Evolutionary conservation across 2,113 vertebrate species (phyloP), one percentile per base, ranked within the genome.

Genomic region (Cynocephalus volans): DNA sequence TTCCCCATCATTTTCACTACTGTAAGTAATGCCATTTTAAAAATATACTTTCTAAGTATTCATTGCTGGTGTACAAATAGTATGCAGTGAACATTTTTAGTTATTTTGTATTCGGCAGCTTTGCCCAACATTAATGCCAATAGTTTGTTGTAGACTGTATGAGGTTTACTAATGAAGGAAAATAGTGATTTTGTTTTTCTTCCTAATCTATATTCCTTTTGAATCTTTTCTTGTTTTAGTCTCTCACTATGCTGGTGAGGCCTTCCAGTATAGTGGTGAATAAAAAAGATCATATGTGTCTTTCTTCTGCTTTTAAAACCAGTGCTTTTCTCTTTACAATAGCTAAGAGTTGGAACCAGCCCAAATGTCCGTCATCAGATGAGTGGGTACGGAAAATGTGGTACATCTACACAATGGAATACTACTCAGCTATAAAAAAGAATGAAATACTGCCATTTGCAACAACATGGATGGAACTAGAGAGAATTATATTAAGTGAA

Each of bases 141-240:
- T 45, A 50, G 95, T 81, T 95, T 80, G 62, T 33, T 19, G 24
- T 36, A 81, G 72, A 72, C 41, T 85, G n/a, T 80, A 19, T 77
- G n/a, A 33, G 8, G 7, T 76, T 88, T 91, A 60, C 54, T 41
- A 10, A 69, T 31, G n/a, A 79, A 48, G 21, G 85, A 64, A 52
- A n/a, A 64, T 18, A 45, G 28, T 26, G 41, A 7, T 41, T 1
- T 36, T 81, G 79, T 85, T 41, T 1, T 36, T 81, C 79, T 85
- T 76, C 19, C 11, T 17, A 64, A 28, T 62, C 21, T 26, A 24
- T 48, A 50, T 36, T 84, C 8, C 13, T 65, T 45, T 88, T 94
- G 77, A 84, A 88, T 41, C 31, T 88, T 91, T 77, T 94, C 21
- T 88, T 72, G 41, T 31, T 86, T 85, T 79, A 26, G 15, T 64